phyloP scores from a whole-genome alignment of 37 sponge, comb jelly and placozoan genomes.

The Beroe ovata region DNA sequence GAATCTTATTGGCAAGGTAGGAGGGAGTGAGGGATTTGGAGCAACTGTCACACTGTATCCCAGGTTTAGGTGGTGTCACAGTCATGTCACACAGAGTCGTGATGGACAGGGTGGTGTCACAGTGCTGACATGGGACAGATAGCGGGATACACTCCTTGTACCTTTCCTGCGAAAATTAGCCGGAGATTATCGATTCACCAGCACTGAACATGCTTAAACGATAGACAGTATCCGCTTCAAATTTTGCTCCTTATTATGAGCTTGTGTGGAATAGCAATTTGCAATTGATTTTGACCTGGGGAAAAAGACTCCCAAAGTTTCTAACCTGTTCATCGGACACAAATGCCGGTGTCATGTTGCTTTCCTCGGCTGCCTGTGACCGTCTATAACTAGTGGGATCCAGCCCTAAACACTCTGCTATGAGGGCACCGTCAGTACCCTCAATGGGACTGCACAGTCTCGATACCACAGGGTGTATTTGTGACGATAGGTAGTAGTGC shows the following conservation, averaged over 20 bases:
- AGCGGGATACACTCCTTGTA: constrained; percentile 53
- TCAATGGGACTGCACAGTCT: constrained; percentile 89
- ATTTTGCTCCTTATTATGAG: too few relatives aligned
- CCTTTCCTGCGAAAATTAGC: constrained; percentile 20
- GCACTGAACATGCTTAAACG: too few relatives aligned
- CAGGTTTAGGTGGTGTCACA: neutral
- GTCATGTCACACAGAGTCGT: constrained; percentile 38
- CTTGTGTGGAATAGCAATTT: too few relatives aligned
- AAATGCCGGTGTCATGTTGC: neutral
- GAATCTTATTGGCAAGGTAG: constrained; percentile 25
- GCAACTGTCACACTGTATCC: constrained; percentile 16
- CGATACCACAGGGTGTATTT: constrained; percentile 87
- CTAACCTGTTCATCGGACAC: neutral
- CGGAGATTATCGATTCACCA: too few relatives aligned
- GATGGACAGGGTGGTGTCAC: constrained; percentile 16
- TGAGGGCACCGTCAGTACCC: constrained; percentile 78
- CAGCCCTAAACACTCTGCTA: constrained; percentile 82
- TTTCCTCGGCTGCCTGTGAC: constrained; percentile 46
- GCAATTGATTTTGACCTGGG: too few relatives aligned
- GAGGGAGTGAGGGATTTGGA: neutral
- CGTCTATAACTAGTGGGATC: neutral
- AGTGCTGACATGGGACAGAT: constrained; percentile 44
- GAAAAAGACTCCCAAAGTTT: too few relatives aligned
- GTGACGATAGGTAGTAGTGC: constrained; percentile 78
- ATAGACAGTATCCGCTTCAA: too few relatives aligned